phyloP scores from a whole-genome alignment of 2,113 vertebrate genomes.

The Pelodiscus sinensis region DNA sequence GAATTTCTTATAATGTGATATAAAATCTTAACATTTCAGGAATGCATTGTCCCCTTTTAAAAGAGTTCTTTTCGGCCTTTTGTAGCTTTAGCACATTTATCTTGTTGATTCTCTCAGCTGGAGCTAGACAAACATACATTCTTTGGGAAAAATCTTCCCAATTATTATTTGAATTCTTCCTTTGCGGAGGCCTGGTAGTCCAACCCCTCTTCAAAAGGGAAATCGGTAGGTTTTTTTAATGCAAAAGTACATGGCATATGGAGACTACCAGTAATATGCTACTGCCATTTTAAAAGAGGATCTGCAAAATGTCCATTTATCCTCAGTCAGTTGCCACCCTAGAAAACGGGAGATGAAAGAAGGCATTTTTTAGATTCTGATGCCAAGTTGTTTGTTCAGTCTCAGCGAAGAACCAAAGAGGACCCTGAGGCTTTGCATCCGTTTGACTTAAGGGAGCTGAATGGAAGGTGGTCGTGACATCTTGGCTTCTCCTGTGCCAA shows the following conservation, averaged over 20 bases:
- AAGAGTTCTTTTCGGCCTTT: neutral
- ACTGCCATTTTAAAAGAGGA: neutral
- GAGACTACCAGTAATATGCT: neutral
- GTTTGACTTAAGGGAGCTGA: neutral
- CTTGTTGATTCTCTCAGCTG: neutral
- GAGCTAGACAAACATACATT: accelerated
- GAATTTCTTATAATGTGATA: neutral
- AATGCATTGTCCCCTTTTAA: neutral
- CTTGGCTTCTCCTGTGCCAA: neutral
- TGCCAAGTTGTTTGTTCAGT: neutral
- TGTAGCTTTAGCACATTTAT: neutral
- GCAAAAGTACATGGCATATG: neutral
- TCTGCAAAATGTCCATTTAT: neutral
- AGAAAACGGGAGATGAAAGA: neutral
- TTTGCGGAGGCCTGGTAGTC: neutral
- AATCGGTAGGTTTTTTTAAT: neutral
- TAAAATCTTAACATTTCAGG: neutral
- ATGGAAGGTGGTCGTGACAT: neutral
- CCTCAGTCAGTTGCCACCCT: neutral
- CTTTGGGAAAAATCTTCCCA: neutral
- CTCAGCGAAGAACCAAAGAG: neutral
- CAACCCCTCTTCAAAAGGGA: neutral
- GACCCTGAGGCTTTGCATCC: neutral
- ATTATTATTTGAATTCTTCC: neutral
- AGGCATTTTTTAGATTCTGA: neutral